Evolutionary conservation across 23 tunicate genomes (phyloP).

Genomic region (Styela clava): DNA sequence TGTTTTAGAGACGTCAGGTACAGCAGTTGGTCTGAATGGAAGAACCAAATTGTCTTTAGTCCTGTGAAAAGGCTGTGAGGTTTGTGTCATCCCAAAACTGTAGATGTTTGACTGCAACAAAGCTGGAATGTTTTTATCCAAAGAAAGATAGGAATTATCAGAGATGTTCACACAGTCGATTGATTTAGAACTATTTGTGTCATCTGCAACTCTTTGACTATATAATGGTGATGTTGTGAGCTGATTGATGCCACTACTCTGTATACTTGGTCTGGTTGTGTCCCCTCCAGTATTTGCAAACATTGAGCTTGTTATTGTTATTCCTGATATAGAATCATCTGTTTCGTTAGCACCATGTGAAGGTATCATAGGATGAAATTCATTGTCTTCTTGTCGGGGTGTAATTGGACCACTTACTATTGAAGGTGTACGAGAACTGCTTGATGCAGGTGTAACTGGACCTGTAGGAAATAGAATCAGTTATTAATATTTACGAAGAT

Average conservation of each 20-base stretch:
- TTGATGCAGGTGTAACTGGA: not conserved
- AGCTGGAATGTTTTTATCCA: not conserved
- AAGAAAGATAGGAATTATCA: constrained; percentile 1
- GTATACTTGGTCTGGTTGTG: constrained; percentile 22
- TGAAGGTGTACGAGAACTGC: not conserved
- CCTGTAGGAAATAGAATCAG: not conserved
- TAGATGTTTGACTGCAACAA: not conserved
- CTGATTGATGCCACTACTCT: not conserved
- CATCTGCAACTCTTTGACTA: not conserved
- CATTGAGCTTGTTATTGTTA: constrained; percentile 26
- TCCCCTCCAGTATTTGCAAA: constrained; percentile 11
- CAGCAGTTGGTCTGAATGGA: not conserved
- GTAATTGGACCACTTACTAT: constrained; percentile 23
- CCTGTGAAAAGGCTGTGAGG: not conserved
- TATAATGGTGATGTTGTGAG: not conserved
- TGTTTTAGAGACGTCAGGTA: not conserved
- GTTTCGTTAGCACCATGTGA: not conserved
- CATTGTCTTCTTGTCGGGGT: constrained; percentile 3
- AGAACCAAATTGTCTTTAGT: not conserved
- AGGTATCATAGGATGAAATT: constrained; percentile 19
- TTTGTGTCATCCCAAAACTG: not conserved
- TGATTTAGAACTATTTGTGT: not conserved
- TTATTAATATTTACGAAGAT: not conserved
- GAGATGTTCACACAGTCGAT: constrained; percentile 4
- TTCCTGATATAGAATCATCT: constrained; percentile 15